Evolutionary conservation across 2,888 invertebrate species (phyloP).

Genomic region (Hirtodrosophila alboralis): DNA sequence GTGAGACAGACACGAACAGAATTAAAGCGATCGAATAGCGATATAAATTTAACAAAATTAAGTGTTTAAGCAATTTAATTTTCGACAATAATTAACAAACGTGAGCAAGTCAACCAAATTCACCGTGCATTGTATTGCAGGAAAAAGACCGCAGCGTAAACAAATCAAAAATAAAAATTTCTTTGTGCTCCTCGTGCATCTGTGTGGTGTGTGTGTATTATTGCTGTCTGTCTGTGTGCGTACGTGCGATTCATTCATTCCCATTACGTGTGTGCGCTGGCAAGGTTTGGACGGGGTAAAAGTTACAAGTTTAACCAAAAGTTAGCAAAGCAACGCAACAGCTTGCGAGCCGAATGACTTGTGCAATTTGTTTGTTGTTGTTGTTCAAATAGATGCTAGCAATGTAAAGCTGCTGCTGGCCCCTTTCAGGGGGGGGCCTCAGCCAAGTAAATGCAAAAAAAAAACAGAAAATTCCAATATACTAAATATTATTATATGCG

Average conservation of each 20-base stretch:
- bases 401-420: constrained; percentile 70
- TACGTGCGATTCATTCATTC: constrained; percentile 72
- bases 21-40: constrained; percentile 46
- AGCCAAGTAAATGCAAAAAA: constrained; percentile 39
- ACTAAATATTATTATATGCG: constrained; percentile 55
- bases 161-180: constrained; percentile 38
- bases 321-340: constrained; percentile 38
- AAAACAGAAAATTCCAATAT: constrained; percentile 24
- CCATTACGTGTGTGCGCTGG: constrained; percentile 67
- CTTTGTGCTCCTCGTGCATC: constrained; percentile 37
- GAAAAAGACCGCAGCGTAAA: constrained; percentile 22
- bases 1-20: constrained; percentile 46
- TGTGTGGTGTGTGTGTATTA: constrained; percentile 47
- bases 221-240: constrained; percentile 48
- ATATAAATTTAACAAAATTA: constrained; percentile 39
- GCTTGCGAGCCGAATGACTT: constrained; percentile 50
- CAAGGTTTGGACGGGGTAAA: constrained; percentile 47
- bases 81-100: constrained; percentile 26
- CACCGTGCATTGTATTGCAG: constrained; percentile 15
- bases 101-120: constrained; percentile 16
- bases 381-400: constrained; percentile 57
- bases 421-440: constrained; percentile 62
- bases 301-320: constrained; percentile 23
- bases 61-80: constrained; percentile 19
- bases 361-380: constrained; percentile 41